Percentiles rank a stretch among this genome's conserved stretches.
Conservation (phyloP, 2,797 vertebrate species). For the Enteromius viviparus region DNA sequence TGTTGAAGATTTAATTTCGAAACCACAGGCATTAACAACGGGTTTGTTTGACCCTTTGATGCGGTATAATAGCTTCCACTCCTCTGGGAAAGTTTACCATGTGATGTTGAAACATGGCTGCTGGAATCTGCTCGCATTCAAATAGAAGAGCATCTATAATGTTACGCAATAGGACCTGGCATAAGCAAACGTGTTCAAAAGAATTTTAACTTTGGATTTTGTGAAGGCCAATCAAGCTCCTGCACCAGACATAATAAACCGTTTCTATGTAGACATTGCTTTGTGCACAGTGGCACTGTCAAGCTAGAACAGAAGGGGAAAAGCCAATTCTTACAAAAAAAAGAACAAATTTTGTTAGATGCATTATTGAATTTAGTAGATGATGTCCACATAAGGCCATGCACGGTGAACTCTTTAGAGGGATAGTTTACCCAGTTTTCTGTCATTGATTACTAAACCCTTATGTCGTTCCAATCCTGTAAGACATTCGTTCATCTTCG, state of each 20-base stretch:
- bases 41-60: neutral
- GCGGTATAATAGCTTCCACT: neutral
- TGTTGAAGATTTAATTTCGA: conserved; percentile 3
- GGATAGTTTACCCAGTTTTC: too few species aligned
- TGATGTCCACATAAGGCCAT: neutral
- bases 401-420: neutral
- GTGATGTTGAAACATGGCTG: neutral
- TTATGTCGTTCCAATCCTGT: too few species aligned
- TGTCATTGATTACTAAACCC: too few species aligned
- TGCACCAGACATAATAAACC: neutral
- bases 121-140: neutral
- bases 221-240: neutral
- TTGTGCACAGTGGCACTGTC: neutral
- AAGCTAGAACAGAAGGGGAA: neutral
- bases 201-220: neutral
- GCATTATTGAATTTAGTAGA: neutral
- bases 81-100: conserved; percentile 7
- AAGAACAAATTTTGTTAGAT: neutral
- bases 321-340: neutral
- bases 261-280: neutral
- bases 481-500: too few species aligned
- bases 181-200: neutral
- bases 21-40: conserved; percentile 1
- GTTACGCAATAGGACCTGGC: neutral
- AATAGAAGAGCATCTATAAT: neutral